These are phyloP conservation scores for Sabatieria punctata DNA, from an alignment of 2,888 invertebrate species.

Conservation along the genomic window DNA sequence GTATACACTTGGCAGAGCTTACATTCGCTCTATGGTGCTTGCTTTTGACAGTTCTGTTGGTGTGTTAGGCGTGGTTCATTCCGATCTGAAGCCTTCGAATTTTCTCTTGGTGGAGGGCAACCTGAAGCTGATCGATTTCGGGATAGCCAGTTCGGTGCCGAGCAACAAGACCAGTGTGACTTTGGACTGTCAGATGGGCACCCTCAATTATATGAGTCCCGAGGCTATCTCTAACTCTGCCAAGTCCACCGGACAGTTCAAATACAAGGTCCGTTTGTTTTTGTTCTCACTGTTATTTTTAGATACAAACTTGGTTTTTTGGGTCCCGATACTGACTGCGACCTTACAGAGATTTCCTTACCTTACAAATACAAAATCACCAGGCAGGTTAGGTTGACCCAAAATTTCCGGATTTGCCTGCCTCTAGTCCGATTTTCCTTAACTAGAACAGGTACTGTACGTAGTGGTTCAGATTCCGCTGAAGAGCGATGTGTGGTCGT, in stretches of 20 bases:
- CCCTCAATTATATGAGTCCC: constrained; percentile 87
- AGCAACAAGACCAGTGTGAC: constrained; percentile 72
- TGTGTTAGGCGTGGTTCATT: constrained; percentile 85
- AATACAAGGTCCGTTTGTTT: not conserved
- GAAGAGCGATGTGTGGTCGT: constrained; percentile 89
- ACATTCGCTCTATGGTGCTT: too few species aligned
- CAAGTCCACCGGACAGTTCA: not conserved
- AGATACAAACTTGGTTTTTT: too few species aligned
- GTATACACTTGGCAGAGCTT: too few species aligned
- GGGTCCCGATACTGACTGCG: too few species aligned
- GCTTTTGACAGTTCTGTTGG: too few species aligned
- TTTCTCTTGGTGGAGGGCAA: constrained; percentile 68
- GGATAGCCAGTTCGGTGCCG: constrained; percentile 72
- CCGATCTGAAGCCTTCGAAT: constrained; percentile 89
- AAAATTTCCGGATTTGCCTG: too few species aligned
- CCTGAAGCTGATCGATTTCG: constrained; percentile 89
- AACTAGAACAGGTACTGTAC: too few species aligned
- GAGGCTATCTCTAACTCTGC: constrained; percentile 51
- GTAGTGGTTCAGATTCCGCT: constrained; percentile 68
- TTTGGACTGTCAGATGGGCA: constrained; percentile 55
- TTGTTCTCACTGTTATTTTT: too few species aligned
- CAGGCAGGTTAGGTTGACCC: too few species aligned
- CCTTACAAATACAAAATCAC: too few species aligned
- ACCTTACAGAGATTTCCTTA: too few species aligned
- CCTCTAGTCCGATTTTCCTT: too few species aligned